phyloP scores from a whole-genome alignment of 2,797 vertebrate species.

The Gallinago nigripennis region DNA sequence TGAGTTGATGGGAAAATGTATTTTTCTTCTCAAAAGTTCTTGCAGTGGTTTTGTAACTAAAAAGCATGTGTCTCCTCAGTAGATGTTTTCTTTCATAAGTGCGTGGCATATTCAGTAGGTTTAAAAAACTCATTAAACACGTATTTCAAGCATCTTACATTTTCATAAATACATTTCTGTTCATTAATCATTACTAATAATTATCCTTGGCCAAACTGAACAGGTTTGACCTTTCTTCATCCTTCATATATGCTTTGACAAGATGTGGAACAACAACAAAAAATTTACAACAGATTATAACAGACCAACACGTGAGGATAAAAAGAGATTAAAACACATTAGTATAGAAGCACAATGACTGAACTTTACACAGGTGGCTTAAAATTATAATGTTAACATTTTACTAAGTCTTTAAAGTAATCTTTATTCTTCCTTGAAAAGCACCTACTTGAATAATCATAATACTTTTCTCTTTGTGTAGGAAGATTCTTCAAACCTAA shows the following conservation, averaged over 20 bases:
- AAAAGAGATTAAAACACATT: neutral
- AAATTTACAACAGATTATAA: neutral
- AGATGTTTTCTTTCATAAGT: neutral
- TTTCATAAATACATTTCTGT: neutral
- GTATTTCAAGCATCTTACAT: neutral
- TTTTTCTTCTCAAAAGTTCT: neutral
- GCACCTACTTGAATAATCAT: neutral
- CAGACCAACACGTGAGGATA: neutral
- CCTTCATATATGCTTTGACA: neutral
- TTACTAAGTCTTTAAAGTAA: neutral
- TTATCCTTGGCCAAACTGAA: neutral
- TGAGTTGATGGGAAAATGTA: neutral
- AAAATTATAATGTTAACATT: neutral
- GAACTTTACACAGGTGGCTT: neutral
- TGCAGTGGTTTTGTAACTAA: neutral
- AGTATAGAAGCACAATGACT: neutral
- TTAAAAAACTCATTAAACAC: neutral
- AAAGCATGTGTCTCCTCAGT: neutral
- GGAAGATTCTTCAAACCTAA: neutral
- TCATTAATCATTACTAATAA: neutral
- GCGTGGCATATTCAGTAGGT: neutral
- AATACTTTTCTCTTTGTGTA: neutral
- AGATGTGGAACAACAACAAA: neutral
- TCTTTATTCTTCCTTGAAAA: neutral
- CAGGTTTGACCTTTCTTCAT: neutral